These are phyloP conservation scores for Pycnomerus fuliginosus DNA, from an alignment of 2,888 invertebrate genomes.

Conservation along the genomic window DNA sequence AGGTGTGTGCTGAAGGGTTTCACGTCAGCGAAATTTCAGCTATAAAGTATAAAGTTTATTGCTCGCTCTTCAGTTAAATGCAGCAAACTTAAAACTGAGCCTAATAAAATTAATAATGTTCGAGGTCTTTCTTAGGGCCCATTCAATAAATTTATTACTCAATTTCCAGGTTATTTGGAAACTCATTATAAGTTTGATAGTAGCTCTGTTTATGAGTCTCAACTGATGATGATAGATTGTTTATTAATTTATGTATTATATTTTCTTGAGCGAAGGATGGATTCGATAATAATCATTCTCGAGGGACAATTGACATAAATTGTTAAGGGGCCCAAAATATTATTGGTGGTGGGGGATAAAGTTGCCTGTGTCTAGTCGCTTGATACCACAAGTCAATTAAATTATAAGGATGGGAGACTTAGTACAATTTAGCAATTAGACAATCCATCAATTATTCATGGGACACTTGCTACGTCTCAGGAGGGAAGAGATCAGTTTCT, in stretches of 20 bases:
- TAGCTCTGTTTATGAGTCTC: slow-evolving; percentile 1
- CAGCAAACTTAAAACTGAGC: no score
- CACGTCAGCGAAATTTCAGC: no score
- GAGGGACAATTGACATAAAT: no score
- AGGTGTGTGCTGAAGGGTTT: no score
- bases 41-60: no score
- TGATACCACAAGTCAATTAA: slow-evolving; percentile 21
- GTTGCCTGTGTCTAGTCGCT: slow-evolving; percentile 14
- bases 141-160: slow-evolving; percentile 6
- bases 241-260: not conserved
- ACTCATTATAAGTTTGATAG: slow-evolving; percentile 5
- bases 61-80: no score
- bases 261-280: no score
- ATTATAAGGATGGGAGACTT: slow-evolving; percentile 17
- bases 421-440: slow-evolving; percentile 22
- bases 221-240: not conserved
- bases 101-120: slow-evolving; percentile 1
- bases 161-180: slow-evolving; percentile 3
- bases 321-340: no score
- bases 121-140: not conserved
- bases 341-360: slow-evolving; percentile 8
- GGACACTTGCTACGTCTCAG: slow-evolving; percentile 11
- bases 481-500: slow-evolving; percentile 16
- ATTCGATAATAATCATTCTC: no score
- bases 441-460: slow-evolving; percentile 24